Evolutionary conservation across 2,888 invertebrate genomes (phyloP), one percentile per base, ranked within the genome.

Genomic region (Drosophila antonietae): DNA sequence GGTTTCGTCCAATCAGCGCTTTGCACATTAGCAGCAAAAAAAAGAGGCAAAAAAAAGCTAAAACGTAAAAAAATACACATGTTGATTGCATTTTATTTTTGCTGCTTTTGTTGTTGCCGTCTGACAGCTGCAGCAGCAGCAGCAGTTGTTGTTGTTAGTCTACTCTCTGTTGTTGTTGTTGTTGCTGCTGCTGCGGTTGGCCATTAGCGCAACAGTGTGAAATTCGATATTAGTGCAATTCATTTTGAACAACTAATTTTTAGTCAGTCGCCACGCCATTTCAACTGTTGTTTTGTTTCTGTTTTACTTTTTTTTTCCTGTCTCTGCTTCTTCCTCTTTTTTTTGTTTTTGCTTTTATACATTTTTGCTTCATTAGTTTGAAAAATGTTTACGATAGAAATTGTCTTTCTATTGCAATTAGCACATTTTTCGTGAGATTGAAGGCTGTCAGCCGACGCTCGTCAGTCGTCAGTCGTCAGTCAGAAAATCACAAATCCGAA

Each of bases 161-260:
- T 68, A 60, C 49, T 60, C 56, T 68, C 2, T 65, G 74, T 31
- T 39, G 80, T 53, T 66, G 77, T 51, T 57, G 74, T 35, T 35
- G 80, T 52, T 37, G 43, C 58, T 65, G 80, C 41, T 66, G 76
- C 66, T 68, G 67, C 56, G 68, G 74, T 70, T 80, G 65, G 89
- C 89, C 90, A 90, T 90, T 90, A 90, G 89, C 90, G 84, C 77
- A 76, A 61, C 79, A 82, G 90, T 90, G 90, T 86, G 90, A 90
- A 90, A 88, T 89, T 88, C 81, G 80, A 89, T 90, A 86, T 89
- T 85, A 87, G 88, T 89, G 90, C 89, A 90, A 89, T 88, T 90
- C 83, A 85, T 90, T 89, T 86, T 89, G 81, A 87, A 75, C 89
- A 87, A 86, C 89, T 84, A 83, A 85, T 85, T 85, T 88, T 75